Evolutionary conservation across 2,797 vertebrate species (phyloP), one percentile per base, ranked within the genome.

Genomic region (Linurgus olivaceus): DNA sequence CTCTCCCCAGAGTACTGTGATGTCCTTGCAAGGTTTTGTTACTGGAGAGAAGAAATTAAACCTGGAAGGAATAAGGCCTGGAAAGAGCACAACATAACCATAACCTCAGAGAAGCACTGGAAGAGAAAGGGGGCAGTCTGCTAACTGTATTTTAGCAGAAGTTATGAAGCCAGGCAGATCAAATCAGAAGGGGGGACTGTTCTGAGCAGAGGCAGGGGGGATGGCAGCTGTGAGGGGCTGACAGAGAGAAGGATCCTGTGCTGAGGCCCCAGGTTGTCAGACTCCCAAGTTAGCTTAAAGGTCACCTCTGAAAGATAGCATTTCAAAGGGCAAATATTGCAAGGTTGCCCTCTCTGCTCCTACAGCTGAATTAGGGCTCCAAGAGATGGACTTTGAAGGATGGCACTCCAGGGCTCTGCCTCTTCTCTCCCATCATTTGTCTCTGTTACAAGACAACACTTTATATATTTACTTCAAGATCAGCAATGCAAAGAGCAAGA

Each of bases 241-340:
- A 50, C 71, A 93, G 68, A 5, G 90, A 90, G 57, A 47, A 77
- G 61, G 44, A 54, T 63, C 75, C 86, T 54, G 38, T 91, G 73
- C 85, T 51, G 68, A 65, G 76, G 78, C 58, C 76, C 82, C 55
- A 70, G 90, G 42, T 52, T 95, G 93, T 88, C 90, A 96, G 93
- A 61, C 87, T 88, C 96, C 83, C 94, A 83, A 91, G 94, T 94
- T 84, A 96, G 82, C 90, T 93, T 81, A 96, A 96, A 96, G 96
- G 96, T 96, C 96, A 95, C 50, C 72, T 65, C 73, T 86, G 93
- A 95, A 94, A 86, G 85, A 95, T 47, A 61, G 76, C 61, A 7
- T 86, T 93, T 75, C 91, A 96, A 96, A 96, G 96, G 96, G 90
- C 93, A 94, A 83, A 40, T 55, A 93, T 84, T 52, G 40, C 29